Percentiles rank a stretch among this genome's conserved stretches.
These are phyloP conservation scores for Paratilapia polleni DNA, from an alignment of 2,113 vertebrate genomes.

Conservation along the genomic window DNA sequence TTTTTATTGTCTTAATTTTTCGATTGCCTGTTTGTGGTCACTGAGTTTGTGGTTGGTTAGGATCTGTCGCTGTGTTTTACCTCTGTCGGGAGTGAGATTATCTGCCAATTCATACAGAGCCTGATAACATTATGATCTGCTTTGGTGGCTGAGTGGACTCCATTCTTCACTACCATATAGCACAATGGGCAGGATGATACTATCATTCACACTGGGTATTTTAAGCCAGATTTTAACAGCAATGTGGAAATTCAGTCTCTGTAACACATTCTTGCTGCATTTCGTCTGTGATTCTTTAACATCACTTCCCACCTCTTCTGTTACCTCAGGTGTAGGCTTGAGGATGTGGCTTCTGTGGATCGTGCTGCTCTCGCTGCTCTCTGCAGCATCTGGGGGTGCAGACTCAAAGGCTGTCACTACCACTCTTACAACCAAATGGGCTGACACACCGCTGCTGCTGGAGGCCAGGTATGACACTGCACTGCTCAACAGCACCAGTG, in stretches of 20 bases:
- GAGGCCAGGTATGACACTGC: conserved; percentile 88
- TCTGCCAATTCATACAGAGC: neutral
- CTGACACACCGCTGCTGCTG: conserved; percentile 90
- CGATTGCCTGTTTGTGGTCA: neutral
- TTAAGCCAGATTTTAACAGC: neutral
- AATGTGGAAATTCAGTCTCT: neutral
- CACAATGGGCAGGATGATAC: neutral
- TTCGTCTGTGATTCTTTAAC: neutral
- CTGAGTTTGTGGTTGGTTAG: neutral
- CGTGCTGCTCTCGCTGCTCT: conserved; percentile 80
- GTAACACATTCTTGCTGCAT: too few relatives aligned
- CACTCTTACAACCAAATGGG: conserved; percentile 93
- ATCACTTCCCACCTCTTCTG: neutral
- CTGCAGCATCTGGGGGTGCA: conserved; percentile 76
- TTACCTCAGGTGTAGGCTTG: conserved; percentile 43
- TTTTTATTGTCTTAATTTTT: neutral
- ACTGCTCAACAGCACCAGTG: conserved; percentile 6
- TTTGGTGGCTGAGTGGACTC: conserved; percentile 3
- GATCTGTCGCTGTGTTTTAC: neutral
- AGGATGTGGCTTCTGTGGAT: conserved; percentile 84
- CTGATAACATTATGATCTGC: conserved; percentile 7
- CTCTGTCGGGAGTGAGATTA: neutral
- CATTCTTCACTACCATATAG: neutral
- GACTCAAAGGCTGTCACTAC: conserved; percentile 97
- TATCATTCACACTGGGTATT: conserved; percentile 7